Percentiles rank a stretch among this genome's conserved stretches.
These are phyloP conservation scores for Nasonovia ribisnigri DNA, from an alignment of 2,888 invertebrate genomes.

Conservation along the genomic window DNA sequence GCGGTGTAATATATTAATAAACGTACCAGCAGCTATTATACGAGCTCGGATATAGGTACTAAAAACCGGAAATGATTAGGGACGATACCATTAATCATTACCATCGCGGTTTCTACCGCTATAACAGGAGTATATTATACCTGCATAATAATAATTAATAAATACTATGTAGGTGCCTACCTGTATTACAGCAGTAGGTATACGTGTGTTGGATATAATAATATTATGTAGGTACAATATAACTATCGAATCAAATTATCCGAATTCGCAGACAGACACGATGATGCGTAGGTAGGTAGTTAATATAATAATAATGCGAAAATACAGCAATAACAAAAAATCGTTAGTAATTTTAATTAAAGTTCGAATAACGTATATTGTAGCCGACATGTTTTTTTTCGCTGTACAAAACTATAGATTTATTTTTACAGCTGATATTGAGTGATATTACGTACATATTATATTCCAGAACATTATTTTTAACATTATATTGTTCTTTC, in stretches of 20 bases:
- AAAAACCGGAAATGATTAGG: conserved; percentile 18
- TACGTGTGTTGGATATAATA: not conserved
- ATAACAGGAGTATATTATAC: not conserved
- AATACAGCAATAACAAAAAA: not conserved
- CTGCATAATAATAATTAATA: not conserved
- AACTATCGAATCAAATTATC: not conserved
- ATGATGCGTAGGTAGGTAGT: no score
- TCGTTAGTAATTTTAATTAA: not conserved
- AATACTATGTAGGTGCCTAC: not conserved
- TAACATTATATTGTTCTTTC: not conserved
- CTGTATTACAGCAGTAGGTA: not conserved
- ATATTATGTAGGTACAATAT: not conserved
- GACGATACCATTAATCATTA: not conserved
- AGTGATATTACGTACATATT: no score
- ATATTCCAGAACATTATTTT: not conserved
- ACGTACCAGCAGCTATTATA: not conserved
- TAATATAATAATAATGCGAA: not conserved
- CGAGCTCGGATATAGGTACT: not conserved
- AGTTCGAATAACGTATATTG: not conserved
- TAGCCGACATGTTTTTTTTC: not conserved
- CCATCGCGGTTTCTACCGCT: not conserved
- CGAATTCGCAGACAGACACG: not conserved
- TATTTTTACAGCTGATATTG: not conserved
- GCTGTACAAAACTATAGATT: not conserved
- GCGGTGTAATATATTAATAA: not conserved